A percentile compares a stretch with the other conserved stretches of the same genome.
Conservation (phyloP, 2,113 vertebrate species). For the Podiceps cristatus region DNA sequence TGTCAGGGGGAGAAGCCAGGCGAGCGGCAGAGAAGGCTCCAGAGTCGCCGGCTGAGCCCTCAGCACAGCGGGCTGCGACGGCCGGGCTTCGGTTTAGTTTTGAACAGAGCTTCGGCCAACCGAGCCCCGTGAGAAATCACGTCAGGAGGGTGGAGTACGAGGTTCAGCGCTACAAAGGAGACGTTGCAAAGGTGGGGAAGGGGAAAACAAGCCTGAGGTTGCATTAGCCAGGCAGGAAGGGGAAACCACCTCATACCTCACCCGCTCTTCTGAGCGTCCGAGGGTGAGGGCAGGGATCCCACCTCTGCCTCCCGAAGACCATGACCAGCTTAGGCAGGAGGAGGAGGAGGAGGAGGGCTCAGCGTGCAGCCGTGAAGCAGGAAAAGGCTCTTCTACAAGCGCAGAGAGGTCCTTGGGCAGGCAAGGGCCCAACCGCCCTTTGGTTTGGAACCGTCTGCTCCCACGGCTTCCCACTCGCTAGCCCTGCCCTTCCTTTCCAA, state of each 20-base stretch:
- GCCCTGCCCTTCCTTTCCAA: not conserved
- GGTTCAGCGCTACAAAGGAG: not conserved
- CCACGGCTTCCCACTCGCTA: rapidly evolving
- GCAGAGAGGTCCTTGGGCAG: not conserved
- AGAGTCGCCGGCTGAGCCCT: not conserved
- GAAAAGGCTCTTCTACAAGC: not conserved
- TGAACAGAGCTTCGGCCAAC: not conserved
- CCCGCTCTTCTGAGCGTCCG: not conserved
- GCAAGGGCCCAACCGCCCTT: not conserved
- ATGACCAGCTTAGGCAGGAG: rapidly evolving
- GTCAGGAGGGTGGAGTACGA: rapidly evolving
- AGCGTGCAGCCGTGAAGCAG: rapidly evolving
- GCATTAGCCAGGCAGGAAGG: not conserved
- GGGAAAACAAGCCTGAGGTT: not conserved
- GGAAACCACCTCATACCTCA: rapidly evolving
- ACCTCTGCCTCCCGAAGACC: not conserved
- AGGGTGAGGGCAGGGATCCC: not conserved
- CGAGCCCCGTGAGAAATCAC: not conserved
- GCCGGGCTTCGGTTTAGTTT: rapidly evolving
- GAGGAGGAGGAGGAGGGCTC: not conserved
- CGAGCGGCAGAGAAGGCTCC: not conserved
- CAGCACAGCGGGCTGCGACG: not conserved
- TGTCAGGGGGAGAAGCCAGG: not conserved
- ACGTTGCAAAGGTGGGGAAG: not conserved
- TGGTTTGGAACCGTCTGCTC: not conserved